Evolutionary conservation across 2,888 invertebrate species (phyloP).

Genomic region (Lagria hirta): DNA sequence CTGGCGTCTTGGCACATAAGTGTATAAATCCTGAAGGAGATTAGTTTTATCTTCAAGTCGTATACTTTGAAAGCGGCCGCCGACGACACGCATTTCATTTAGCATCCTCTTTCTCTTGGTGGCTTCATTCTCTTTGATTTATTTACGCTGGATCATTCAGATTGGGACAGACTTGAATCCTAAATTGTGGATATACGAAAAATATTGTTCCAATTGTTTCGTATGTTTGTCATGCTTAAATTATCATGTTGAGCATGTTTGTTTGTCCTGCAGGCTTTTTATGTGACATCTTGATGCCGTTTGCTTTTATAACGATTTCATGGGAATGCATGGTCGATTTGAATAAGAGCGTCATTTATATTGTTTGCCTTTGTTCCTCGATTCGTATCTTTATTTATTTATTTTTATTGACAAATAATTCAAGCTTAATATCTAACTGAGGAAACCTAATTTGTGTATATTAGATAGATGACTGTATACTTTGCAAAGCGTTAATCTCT

Average conservation of each 20-base stretch:
- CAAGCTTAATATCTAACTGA: constrained; percentile 5
- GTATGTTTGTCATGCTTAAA: constrained; percentile 20
- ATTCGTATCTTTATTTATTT: constrained; percentile 11
- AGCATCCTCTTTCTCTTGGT: too few relatives aligned
- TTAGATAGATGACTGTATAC: too few relatives aligned
- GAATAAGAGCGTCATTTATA: constrained; percentile 5
- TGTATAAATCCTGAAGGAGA: constrained; percentile 23
- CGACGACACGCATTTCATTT: constrained; percentile 22
- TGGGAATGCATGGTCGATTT: constrained; percentile 13
- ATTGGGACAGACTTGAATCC: constrained; percentile 5
- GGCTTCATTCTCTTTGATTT: constrained; percentile 21
- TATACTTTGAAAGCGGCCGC: constrained; percentile 19
- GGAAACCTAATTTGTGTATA: too few relatives aligned
- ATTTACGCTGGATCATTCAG: constrained; percentile 11
- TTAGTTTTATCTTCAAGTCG: constrained; percentile 22
- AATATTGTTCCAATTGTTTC: constrained; percentile 18
- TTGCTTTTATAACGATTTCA: constrained; percentile 19
- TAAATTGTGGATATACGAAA: constrained; percentile 13
- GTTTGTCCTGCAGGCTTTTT: constrained; percentile 13
- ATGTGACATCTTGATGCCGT: constrained; percentile 20
- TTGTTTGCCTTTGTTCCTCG: constrained; percentile 7
- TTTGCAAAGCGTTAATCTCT: too few relatives aligned
- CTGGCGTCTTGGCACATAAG: constrained; percentile 20
- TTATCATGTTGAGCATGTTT: constrained; percentile 22
- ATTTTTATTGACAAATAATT: constrained; percentile 2